Evolutionary conservation across 2,888 invertebrate species (phyloP), one percentile per base, ranked within the genome.

Genomic region (Caenorhabditis doughertyi): DNA sequence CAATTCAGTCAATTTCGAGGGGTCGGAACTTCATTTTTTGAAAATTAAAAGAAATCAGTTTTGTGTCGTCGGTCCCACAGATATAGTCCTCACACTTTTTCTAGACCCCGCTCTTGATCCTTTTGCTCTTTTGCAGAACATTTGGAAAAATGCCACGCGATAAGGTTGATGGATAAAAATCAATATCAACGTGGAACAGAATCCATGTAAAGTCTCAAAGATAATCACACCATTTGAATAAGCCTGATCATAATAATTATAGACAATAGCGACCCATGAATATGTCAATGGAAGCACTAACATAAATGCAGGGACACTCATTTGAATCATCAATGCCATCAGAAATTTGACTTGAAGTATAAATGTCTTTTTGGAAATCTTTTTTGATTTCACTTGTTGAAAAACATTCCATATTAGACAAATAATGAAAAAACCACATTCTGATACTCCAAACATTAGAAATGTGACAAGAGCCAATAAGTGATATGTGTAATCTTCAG

Each of bases 121-220:
- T n/a, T n/a, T n/a, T n/a, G n/a, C n/a, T n/a, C n/a, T n/a, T 13
- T 18, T 18, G 1, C 56, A 32, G 13, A 23, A 23, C 58, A 23
- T 42, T 0, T 13, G 1, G 3, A 55, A 2, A 4, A 55, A 29
- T 55, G 55, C 55, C 32, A 11, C 5, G n/a, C 68, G 42, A 55
- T 68, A 68, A 18, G 68, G 68, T 7, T 68, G 7, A 21, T 68
- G 68, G 7, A 68, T 39, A 8, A 44, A 16, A 11, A 68, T 42
- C 68, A 68, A 56, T 1, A 44, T 44, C 0, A 55, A 16, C 0
- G 55, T 68, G 1, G 68, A 68, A 9, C 55, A 27, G 18, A 68
- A 44, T 5, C 68, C 68, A 29, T 56, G 56, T 2, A 29, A 16
- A 18, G 29, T 27, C 5, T 44, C 9, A 5, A 44, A 7, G 1